Conservation (phyloP, 1,140 invertebrate genomes). For the Odontomachus brunneus region DNA sequence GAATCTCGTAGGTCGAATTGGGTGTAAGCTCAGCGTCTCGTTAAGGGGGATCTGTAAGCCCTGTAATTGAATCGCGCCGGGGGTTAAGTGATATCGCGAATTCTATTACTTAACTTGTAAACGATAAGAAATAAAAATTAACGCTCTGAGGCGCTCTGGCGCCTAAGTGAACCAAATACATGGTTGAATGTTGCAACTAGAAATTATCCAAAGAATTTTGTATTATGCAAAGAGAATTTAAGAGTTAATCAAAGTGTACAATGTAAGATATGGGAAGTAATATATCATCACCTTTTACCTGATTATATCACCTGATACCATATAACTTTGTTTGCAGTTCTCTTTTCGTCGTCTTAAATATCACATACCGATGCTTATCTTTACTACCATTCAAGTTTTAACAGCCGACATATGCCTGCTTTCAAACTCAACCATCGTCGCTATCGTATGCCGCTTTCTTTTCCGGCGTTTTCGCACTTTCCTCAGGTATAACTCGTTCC, state of each 20-base stretch:
- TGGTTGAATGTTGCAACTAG: too few species aligned
- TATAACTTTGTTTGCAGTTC: neutral
- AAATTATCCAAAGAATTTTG: too few species aligned
- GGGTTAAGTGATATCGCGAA: slow-evolving; percentile 1
- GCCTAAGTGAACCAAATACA: too few species aligned
- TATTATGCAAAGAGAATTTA: too few species aligned
- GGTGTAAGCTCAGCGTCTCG: slow-evolving; percentile 51
- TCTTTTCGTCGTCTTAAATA: slow-evolving; percentile 30
- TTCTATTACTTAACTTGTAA: slow-evolving; percentile 8
- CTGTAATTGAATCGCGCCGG: slow-evolving; percentile 39
- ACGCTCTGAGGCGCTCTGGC: too few species aligned
- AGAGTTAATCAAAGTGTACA: too few species aligned
- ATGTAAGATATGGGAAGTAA: too few species aligned
- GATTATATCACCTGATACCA: too few species aligned
- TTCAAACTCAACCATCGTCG: slow-evolving; percentile 42
- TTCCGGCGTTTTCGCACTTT: slow-evolving; percentile 5
- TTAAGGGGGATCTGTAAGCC: slow-evolving; percentile 22
- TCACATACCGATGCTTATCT: neutral
- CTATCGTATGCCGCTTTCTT: slow-evolving; percentile 42
- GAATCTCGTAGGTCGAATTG: slow-evolving; percentile 29
- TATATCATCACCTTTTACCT: too few species aligned
- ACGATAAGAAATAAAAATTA: too few species aligned
- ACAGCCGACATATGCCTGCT: slow-evolving; percentile 44
- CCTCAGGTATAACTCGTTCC: slow-evolving; percentile 31
- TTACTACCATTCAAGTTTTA: slow-evolving; percentile 25